Evolutionary conservation across 2,113 vertebrate genomes (phyloP).

Genomic region (Ptychochromis oligacanthus): DNA sequence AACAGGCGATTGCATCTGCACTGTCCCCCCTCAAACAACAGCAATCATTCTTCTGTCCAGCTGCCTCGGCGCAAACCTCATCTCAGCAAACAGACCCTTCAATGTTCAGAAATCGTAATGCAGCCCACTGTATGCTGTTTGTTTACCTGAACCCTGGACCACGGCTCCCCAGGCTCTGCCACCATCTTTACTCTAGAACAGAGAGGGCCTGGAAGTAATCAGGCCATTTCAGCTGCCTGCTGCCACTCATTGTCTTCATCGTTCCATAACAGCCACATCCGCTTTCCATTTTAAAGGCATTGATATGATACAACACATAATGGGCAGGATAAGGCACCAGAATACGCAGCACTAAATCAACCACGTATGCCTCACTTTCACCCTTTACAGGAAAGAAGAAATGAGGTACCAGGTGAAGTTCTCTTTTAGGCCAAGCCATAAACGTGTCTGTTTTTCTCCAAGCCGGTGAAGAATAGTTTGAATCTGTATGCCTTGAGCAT

Average conservation of each 20-base stretch:
- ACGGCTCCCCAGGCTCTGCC: constrained; percentile 43
- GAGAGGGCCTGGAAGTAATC: constrained; percentile 67
- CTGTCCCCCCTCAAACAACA: constrained; percentile 45
- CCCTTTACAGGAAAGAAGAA: constrained; percentile 29
- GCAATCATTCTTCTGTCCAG: constrained; percentile 46
- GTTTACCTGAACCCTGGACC: constrained; percentile 69
- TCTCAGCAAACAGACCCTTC: constrained; percentile 61
- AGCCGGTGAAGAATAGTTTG: constrained; percentile 20
- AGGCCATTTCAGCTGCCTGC: constrained; percentile 45
- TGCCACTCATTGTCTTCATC: constrained; percentile 65
- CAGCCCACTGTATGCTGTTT: constrained; percentile 56
- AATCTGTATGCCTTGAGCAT: constrained; percentile 3
- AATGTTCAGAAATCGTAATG: constrained; percentile 43
- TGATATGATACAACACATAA: constrained; percentile 65
- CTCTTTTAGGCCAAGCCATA: constrained; percentile 12
- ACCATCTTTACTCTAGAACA: constrained; percentile 48
- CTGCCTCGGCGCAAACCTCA: constrained; percentile 52
- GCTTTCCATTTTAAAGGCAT: constrained; percentile 71
- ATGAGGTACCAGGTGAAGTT: constrained; percentile 38
- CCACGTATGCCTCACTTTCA: constrained; percentile 30
- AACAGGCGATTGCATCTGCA: constrained; percentile 43
- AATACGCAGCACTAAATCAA: constrained; percentile 29
- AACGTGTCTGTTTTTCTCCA: constrained; percentile 63
- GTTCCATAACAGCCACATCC: constrained; percentile 65
- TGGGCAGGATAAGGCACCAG: constrained; percentile 43